Base-by-base conservation (phyloP, 2,888 invertebrate genomes). In the Volucella inanis region DNA sequence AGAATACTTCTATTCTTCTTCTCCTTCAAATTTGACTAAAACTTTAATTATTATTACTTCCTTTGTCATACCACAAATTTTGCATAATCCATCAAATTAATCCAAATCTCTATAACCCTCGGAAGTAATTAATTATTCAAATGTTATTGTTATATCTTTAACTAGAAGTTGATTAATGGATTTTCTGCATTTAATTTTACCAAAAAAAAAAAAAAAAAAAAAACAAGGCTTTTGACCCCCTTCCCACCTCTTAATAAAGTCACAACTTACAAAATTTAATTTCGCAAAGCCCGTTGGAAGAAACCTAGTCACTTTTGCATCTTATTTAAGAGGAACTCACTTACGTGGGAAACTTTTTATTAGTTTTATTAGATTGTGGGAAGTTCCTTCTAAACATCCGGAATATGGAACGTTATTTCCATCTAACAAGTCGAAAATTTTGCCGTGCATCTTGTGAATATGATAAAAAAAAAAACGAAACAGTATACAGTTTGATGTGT, bases 381-480 rank as follows among this genome's bases (percentile, higher is more conserved):
- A 77, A 77, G 22, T 55, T 59, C 49, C 45, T 74, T 65, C 52
- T 79, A 78, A 54, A 80, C 85, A 85, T 85, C 85, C 85, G 80
- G 85, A 85, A 85, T 85, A 76, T 80, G 75, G 85, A 61, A 67
- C 80, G 80, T 68, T 76, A 85, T 85, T 85, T 85, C 71, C 75
- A 76, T 67, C 67, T 67, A 67, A 47, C 50, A 65, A 38, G 41
- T 49, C 61, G 67, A 62, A 57, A 49, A 6, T 31, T 3, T 31
- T 52, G 54, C 52, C 64, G 50, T 31, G 31, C 55, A 49, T 14
- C 45, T 50, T 62, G 71, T 57, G 18, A 18, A 18, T 18, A 18
- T 18, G 18, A 18, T 18, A 57, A 38, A 57, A 57, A 70, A 57
- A 57, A 6, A 57, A 31, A 68, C 3, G 31, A 70, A 62, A 65